A percentile compares a stretch with the other conserved stretches of the same genome.
Conservation (phyloP, 2,888 invertebrate genomes). For the Drosophila villosipedis region DNA sequence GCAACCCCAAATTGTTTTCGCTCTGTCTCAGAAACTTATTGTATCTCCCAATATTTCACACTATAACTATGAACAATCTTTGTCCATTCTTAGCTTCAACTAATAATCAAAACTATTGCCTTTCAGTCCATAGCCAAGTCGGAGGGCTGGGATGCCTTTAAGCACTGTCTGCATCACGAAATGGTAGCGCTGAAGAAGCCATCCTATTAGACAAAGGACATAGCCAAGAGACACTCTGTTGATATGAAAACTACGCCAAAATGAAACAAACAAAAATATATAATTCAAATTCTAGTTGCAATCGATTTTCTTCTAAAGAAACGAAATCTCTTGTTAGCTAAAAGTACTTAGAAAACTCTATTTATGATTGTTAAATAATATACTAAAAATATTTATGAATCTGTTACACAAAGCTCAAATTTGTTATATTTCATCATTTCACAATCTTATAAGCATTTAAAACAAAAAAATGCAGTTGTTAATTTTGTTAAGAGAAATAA, state of each 20-base stretch:
- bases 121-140: conserved; percentile 93
- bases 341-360: conserved; percentile 27
- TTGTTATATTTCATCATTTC: conserved; percentile 29
- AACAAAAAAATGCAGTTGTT: conserved; percentile 18
- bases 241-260: conserved; percentile 44
- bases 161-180: conserved; percentile 95
- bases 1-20: conserved; percentile 13
- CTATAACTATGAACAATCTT: conserved; percentile 6
- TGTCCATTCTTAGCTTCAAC: background rate
- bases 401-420: conserved; percentile 43
- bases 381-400: conserved; percentile 48
- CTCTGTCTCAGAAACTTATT: conserved; percentile 25
- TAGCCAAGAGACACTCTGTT: background rate
- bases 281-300: conserved; percentile 41
- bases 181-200: conserved; percentile 86
- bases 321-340: conserved; percentile 60
- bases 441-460: conserved; percentile 19
- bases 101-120: conserved; percentile 42
- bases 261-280: conserved; percentile 33
- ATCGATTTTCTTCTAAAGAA: conserved; percentile 65
- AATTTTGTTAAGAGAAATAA: conserved; percentile 26
- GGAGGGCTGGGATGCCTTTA: conserved; percentile 97
- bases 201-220: conserved; percentile 34
- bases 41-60: conserved; percentile 41
- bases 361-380: conserved; percentile 60